Conservation (phyloP, 2,797 vertebrate species). For the Denticeps clupeoides region DNA sequence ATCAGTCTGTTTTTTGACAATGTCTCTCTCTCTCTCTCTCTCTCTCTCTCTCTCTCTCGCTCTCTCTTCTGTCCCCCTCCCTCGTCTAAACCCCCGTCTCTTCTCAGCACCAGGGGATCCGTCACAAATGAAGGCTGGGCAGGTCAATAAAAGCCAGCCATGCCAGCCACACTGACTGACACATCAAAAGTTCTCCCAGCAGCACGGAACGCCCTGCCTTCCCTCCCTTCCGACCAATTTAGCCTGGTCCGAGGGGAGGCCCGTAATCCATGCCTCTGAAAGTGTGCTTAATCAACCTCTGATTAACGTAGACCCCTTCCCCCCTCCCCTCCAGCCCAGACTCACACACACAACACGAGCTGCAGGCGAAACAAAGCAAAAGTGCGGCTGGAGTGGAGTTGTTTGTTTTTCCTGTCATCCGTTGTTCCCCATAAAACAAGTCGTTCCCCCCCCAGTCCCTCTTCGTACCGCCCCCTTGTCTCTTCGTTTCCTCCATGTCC, state of each 20-base stretch:
- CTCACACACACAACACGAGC: conserved; percentile 9
- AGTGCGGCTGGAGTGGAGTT: conserved; percentile 8
- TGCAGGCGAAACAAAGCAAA: conserved; percentile 22
- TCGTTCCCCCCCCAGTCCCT: conserved; percentile 12
- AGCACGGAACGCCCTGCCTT: conserved; percentile 25
- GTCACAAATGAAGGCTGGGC: conserved; percentile 47
- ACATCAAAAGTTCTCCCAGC: conserved; percentile 41
- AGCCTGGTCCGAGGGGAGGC: conserved; percentile 44
- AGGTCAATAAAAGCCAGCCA: conserved; percentile 38
- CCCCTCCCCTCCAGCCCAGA: background rate
- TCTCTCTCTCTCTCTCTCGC: conserved; percentile 31
- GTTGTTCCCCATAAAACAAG: conserved; percentile 13
- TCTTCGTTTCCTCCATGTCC: conserved; percentile 13
- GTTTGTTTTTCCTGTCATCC: conserved; percentile 20
- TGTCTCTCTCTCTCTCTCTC: background rate
- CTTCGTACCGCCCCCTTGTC: background rate
- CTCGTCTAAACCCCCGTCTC: conserved; percentile 15
- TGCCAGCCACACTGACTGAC: conserved; percentile 37
- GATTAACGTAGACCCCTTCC: conserved; percentile 37
- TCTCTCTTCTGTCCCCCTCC: conserved; percentile 8
- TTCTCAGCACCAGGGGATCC: conserved; percentile 39
- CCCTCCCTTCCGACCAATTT: conserved; percentile 47
- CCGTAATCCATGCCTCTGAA: conserved; percentile 43
- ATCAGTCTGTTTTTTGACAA: no score
- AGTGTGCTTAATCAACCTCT: conserved; percentile 46